A percentile compares a stretch with the other conserved stretches of the same genome.
phyloP scores from a whole-genome alignment of 1,140 invertebrate species.

The Drosophila pallidifrons region DNA sequence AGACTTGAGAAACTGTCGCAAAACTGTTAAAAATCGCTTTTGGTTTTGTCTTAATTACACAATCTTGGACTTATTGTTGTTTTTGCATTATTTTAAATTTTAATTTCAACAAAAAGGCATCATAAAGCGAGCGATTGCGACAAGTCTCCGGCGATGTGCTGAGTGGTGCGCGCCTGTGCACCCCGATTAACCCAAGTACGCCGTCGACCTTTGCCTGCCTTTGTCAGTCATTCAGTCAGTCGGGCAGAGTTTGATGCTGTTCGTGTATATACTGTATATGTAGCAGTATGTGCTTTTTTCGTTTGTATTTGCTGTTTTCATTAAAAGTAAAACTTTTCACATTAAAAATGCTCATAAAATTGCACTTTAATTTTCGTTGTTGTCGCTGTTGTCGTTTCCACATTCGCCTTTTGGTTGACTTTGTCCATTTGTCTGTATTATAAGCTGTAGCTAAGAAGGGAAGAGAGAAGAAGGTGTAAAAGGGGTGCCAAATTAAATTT shows the following conservation, averaged over 20 bases:
- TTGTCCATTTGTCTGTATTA: constrained; percentile 40
- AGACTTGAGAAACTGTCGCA: constrained; percentile 48
- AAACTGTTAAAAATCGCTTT: constrained; percentile 34
- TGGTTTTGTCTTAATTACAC: constrained; percentile 44
- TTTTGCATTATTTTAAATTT: constrained; percentile 72
- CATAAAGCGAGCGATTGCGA: constrained; percentile 51
- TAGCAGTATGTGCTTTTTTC: constrained; percentile 9
- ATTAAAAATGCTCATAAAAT: constrained; percentile 82
- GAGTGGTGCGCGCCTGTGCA: constrained; percentile 60
- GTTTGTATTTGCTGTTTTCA: constrained; percentile 60
- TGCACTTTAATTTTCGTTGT: constrained; percentile 73
- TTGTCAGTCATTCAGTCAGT: constrained; percentile 36
- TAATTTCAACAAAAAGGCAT: constrained; percentile 66
- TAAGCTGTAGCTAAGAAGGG: constrained; percentile 3
- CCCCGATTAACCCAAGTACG: constrained; percentile 75
- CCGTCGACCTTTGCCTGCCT: constrained; percentile 45
- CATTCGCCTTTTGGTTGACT: constrained; percentile 53
- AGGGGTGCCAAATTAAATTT: constrained; percentile 68
- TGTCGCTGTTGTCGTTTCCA: constrained; percentile 30
- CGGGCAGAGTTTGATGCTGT: constrained; percentile 48
- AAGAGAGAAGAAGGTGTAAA: background rate
- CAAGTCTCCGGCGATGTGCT: constrained; percentile 18
- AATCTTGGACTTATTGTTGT: constrained; percentile 55
- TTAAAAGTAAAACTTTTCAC: constrained; percentile 77
- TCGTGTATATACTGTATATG: constrained; percentile 16